Base-by-base conservation (phyloP, 92 coral and sea anemone species). In the Heliopora coerulea region DNA sequence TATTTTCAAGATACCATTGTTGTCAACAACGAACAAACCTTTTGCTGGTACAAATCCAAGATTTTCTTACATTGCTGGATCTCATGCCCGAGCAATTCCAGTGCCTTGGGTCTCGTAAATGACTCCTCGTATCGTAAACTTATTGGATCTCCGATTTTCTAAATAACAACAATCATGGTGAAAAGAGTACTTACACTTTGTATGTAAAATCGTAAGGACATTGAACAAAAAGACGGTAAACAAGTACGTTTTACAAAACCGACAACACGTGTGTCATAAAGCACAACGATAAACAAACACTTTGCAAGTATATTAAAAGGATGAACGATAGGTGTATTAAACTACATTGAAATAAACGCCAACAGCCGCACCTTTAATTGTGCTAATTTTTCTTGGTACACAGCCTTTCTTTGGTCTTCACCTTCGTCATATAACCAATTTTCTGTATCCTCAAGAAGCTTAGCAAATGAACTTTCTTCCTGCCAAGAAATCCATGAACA, bases 381-480 rank as follows among this genome's bases (percentile, higher is more conserved):
- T 14, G 78, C 96, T 32, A 95, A 83, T 62, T 90, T 95, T 62
- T 86, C 91, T 17, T 86, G 74, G 54, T 95, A 90, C 39, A 90
- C 99, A 40, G 86, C 72, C 66, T 83, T 95, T 14, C 84, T 75
- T 54, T 90, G 96, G 64, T 90, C 86, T 18, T 95, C 95, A 0
- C 95, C 99, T 3, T 95, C 96, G 60, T 95, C 99, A 78, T 95
- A 95, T 60, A 95, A 77, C 99, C 99, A 95, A 42, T 87, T 70
- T 50, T 95, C 96, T 0, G 96, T 85, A 62, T 74, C 79, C 28
- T 88, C 96, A 25, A 95, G 82, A 9, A 54, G 49, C 24, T 37
- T 11, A 15, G 56, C 77, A 67, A 90, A 95, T 64, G 88, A 83
- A 3, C 49, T 68, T 68, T 84, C 76, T 9, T 91, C 96, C 96